Conservation (phyloP, 2,797 vertebrate species). For the Ceyx erithaca region DNA sequence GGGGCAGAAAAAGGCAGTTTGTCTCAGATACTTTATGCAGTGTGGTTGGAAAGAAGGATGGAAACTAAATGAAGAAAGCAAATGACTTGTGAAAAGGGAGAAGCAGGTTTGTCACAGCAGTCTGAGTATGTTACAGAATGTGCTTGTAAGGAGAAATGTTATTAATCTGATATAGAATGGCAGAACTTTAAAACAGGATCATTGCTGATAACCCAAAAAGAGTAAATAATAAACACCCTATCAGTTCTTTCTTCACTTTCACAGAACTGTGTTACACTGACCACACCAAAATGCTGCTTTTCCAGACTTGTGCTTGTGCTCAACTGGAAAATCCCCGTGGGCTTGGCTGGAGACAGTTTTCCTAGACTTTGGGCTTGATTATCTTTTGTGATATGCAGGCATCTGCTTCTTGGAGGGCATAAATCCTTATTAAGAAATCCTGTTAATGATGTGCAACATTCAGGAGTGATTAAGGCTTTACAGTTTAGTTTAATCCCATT, state of each 20-base stretch:
- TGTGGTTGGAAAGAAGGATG: background rate
- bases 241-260: background rate
- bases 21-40: background rate
- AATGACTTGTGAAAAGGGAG: background rate
- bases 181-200: background rate
- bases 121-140: background rate
- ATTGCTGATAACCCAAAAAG: background rate
- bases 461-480: background rate
- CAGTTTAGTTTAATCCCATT: background rate
- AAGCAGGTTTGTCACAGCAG: background rate
- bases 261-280: background rate
- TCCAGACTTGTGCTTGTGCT: background rate
- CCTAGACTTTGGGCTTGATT: slow-evolving; percentile 5
- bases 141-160: background rate
- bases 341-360: slow-evolving; percentile 7
- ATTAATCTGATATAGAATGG: background rate
- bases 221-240: background rate
- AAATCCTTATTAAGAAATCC: background rate
- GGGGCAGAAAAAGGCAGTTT: background rate
- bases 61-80: background rate
- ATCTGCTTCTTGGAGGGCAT: background rate
- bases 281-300: background rate
- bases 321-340: background rate
- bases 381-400: background rate
- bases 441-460: background rate